A percentile compares a stretch with the other conserved stretches of the same genome.
phyloP scores from a whole-genome alignment of 2,888 invertebrate species.

The Bedellia somnulentella region DNA sequence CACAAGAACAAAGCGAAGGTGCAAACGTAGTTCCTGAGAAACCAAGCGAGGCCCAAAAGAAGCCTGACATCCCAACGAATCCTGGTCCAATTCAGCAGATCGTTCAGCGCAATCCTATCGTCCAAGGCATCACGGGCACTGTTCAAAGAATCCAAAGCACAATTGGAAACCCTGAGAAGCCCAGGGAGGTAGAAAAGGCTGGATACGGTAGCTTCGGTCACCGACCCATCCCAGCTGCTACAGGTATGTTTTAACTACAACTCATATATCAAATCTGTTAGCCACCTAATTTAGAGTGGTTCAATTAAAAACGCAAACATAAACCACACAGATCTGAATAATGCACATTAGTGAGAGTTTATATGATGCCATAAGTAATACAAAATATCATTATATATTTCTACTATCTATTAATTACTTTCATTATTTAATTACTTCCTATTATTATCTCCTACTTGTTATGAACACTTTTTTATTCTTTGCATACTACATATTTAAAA shows the following conservation, averaged over 20 bases:
- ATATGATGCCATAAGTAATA: no score
- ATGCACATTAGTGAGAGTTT: no score
- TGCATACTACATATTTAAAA: no score
- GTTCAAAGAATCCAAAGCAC: conserved; percentile 22
- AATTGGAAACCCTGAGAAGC: conserved; percentile 22
- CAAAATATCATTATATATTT: no score
- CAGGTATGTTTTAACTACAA: background rate
- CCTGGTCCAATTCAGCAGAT: conserved; percentile 21
- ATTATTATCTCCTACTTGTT: no score
- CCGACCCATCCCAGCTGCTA: background rate
- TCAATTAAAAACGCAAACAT: no score
- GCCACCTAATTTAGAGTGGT: no score
- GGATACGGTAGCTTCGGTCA: background rate
- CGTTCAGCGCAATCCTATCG: conserved; percentile 24
- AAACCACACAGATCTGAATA: no score
- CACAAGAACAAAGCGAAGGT: background rate
- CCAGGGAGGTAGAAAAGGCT: conserved; percentile 16
- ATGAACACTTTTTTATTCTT: no score
- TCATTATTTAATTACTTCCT: no score
- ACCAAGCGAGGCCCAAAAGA: conserved; percentile 1
- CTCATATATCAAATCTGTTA: no score
- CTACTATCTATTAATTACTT: no score
- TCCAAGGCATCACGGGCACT: conserved; percentile 21
- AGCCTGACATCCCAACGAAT: conserved; percentile 4
- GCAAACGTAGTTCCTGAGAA: background rate